Evolutionary conservation across 2,113 vertebrate genomes (phyloP), one percentile per base, ranked within the genome.

Genomic region (Fregata magnificens): DNA sequence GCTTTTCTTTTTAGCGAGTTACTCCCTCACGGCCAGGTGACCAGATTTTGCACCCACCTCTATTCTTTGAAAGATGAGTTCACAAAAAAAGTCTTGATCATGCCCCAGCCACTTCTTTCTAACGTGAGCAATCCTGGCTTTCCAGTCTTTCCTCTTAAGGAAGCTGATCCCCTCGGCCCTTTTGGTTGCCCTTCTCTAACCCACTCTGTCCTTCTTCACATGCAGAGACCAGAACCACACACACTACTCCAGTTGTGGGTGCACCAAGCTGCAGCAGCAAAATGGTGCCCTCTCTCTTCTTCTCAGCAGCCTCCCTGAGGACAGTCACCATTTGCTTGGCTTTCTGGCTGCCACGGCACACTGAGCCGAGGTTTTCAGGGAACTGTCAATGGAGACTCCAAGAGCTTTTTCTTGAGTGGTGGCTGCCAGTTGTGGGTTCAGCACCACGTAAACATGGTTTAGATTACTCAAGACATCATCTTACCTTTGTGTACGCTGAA

Each of bases 121-220:
- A 19, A 25, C 11, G 8, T 25, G 31, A 80, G 2, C 29, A 24
- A 24, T 62, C 40, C 58, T 40, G 40, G 7, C 49, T 63, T 63
- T 55, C n/a, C 58, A 55, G 66, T 34, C 56, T 45, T 45, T 62
- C 47, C 44, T 67, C 21, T 4, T 34, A 45, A 53, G 74, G 56
- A 70, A 62, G 34, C 17, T 53, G 62, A 40, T 62, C 10, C 26
- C 58, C 28, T 49, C 26, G 38, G n/a, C 20, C 42, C 47, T 76
- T 83, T 47, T 1, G 4, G 36, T 19, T 76, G 81, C 42, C 45
- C 40, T 52, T 85, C 50, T 70, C 42, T 56, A 44, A 52, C 9
- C 40, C 0, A 0, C 59, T 69, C 8, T 34, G 5, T 16, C 77
- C 42, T 52, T 74, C 66, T 42, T 25, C 36, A 0, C 6, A 31